A percentile compares a stretch with the other conserved stretches of the same genome.
Conservation (phyloP, 2,797 vertebrate species). For the Ara ararauna region DNA sequence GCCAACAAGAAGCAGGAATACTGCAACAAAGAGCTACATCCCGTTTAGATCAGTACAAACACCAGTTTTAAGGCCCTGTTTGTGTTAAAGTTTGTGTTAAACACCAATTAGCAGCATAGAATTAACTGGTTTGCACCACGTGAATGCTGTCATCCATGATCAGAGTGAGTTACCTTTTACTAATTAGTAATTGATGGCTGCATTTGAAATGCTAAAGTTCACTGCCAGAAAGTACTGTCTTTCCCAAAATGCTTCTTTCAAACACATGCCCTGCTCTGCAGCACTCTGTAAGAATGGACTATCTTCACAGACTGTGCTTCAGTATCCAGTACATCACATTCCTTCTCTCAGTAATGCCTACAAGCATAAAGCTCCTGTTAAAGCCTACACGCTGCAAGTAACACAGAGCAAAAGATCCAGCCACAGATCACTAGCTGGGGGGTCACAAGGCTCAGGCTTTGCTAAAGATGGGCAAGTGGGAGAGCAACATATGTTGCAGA, state of each 20-base stretch:
- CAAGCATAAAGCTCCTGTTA: not conserved
- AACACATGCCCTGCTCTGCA: not conserved
- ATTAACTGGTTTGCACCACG: not conserved
- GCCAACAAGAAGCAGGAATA: not conserved
- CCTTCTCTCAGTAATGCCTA: not conserved
- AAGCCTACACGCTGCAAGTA: not conserved
- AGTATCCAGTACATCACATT: not conserved
- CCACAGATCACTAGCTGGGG: not conserved
- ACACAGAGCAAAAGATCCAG: not conserved
- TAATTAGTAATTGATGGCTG: not conserved
- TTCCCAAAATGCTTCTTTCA: not conserved
- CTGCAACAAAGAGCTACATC: not conserved
- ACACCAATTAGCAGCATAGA: not conserved
- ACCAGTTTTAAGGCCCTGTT: not conserved
- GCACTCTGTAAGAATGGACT: not conserved
- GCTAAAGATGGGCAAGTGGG: not conserved
- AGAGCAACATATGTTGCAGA: not conserved
- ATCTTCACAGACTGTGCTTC: not conserved
- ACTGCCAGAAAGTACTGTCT: not conserved
- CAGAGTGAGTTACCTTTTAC: not conserved
- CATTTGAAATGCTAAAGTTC: not conserved
- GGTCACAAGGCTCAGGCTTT: not conserved
- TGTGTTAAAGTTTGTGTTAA: not conserved
- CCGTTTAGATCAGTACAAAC: not conserved
- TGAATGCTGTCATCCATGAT: not conserved